Percentiles rank a stretch among this genome's conserved stretches.
phyloP scores from a whole-genome alignment of 1,140 invertebrate species.

The Diorhabda carinulata region DNA sequence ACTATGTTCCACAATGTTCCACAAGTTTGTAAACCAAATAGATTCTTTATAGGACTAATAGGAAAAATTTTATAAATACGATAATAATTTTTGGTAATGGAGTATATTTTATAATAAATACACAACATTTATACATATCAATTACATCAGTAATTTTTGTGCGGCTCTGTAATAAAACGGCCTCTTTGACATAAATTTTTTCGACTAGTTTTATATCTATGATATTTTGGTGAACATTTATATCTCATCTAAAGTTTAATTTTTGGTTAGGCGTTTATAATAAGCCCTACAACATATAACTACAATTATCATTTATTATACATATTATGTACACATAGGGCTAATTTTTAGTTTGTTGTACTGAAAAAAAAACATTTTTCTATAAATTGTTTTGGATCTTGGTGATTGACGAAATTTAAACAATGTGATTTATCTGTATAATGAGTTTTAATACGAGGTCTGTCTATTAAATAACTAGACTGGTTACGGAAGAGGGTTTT shows the following conservation, averaged over 20 bases:
- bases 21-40: too few species aligned
- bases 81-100: constrained; percentile 17
- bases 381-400: too few species aligned
- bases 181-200: constrained; percentile 33
- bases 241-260: constrained; percentile 15
- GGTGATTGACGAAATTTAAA: too few species aligned
- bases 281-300: constrained; percentile 12
- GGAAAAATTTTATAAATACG: too few species aligned
- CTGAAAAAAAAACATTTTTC: too few species aligned
- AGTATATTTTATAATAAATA: constrained; percentile 47
- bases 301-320: background rate
- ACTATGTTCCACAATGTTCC: too few species aligned
- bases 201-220: constrained; percentile 38
- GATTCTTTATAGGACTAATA: too few species aligned
- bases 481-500: too few species aligned
- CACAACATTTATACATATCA: constrained; percentile 46
- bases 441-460: too few species aligned
- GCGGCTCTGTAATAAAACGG: constrained; percentile 31
- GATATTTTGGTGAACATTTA: constrained; percentile 23
- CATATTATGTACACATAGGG: background rate
- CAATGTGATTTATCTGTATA: too few species aligned
- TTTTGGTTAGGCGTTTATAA: constrained; percentile 4
- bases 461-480: too few species aligned
- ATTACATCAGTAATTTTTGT: constrained; percentile 32
- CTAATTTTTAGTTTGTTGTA: too few species aligned